These are phyloP conservation scores for Actinernus sp. DNA, from an alignment of 92 coral and sea anemone species.

Conservation along the genomic window DNA sequence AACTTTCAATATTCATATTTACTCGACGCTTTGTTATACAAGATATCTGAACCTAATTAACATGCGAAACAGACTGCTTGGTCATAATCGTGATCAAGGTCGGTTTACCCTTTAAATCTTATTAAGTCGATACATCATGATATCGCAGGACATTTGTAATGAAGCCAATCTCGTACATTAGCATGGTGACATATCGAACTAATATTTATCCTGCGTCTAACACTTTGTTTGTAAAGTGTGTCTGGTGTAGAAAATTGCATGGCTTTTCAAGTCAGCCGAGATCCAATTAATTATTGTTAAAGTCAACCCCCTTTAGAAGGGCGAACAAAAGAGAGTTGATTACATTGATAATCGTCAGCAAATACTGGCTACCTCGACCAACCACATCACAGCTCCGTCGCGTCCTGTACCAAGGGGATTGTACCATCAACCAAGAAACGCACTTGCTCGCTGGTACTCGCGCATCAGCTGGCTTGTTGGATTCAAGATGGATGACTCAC, in stretches of 20 bases:
- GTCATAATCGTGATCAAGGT: no score
- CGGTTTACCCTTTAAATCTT: no score
- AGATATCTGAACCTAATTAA: no score
- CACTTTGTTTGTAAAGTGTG: background rate
- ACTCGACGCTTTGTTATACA: no score
- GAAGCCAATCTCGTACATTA: background rate
- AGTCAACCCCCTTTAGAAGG: constrained; percentile 2
- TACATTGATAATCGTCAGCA: constrained; percentile 38
- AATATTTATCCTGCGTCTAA: constrained; percentile 2
- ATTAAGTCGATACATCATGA: no score
- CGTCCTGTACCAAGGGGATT: constrained; percentile 60
- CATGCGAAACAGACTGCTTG: no score
- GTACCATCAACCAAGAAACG: background rate
- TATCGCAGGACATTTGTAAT: background rate
- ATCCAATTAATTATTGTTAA: constrained; percentile 51
- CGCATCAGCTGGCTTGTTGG: background rate
- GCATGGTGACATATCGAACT: constrained; percentile 1
- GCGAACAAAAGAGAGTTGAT: constrained; percentile 53
- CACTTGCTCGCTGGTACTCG: constrained; percentile 2
- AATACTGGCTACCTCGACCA: constrained; percentile 35
- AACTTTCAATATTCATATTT: no score
- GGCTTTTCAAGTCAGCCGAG: constrained; percentile 1
- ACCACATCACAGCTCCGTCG: constrained; percentile 32
- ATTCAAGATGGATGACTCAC: constrained; percentile 69
- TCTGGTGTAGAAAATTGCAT: constrained; percentile 1